Conservation (phyloP, 2,888 invertebrate genomes). For the Drosophila subsilvestris region DNA sequence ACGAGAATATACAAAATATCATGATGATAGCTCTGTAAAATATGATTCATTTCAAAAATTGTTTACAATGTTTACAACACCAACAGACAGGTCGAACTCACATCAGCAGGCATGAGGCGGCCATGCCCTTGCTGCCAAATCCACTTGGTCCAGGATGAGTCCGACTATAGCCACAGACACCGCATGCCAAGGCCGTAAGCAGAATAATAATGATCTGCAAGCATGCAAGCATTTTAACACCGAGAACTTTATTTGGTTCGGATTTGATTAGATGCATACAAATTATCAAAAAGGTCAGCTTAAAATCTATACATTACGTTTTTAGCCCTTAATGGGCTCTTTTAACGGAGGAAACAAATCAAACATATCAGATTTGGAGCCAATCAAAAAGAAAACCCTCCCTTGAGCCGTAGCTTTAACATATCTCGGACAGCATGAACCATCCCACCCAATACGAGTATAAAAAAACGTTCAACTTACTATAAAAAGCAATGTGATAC, state of each 20-base stretch:
- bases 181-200: constrained; percentile 54
- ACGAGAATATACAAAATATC: constrained; percentile 90
- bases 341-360: too few species aligned
- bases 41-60: background rate
- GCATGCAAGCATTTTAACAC: background rate
- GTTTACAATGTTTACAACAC: too few species aligned
- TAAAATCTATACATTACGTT: too few species aligned
- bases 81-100: constrained; percentile 40
- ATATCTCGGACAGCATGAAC: too few species aligned
- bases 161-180: constrained; percentile 60
- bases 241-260: background rate
- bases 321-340: too few species aligned
- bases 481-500: constrained; percentile 51
- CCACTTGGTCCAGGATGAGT: constrained; percentile 66
- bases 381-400: too few species aligned
- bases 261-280: too few species aligned
- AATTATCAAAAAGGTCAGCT: too few species aligned
- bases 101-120: constrained; percentile 61
- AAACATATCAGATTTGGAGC: too few species aligned
- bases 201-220: constrained; percentile 53
- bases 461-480: constrained; percentile 35
- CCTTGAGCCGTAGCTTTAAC: too few species aligned
- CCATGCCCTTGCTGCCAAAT: constrained; percentile 66
- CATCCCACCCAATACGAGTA: too few species aligned
- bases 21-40: constrained; percentile 88